Evolutionary conservation across 2,113 vertebrate genomes (phyloP).

Genomic region (Chionodraco myersi): DNA sequence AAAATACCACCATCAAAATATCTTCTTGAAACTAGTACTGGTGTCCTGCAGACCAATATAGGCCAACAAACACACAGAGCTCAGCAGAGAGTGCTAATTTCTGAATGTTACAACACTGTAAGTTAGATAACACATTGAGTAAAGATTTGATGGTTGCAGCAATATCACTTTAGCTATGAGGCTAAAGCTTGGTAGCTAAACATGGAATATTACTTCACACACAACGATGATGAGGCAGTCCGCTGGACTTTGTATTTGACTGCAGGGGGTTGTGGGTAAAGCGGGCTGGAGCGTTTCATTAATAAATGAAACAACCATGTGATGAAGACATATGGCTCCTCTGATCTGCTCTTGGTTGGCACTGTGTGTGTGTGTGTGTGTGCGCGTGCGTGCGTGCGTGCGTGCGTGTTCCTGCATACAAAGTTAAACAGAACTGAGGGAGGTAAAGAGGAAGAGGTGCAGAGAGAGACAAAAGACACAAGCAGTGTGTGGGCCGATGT

Average conservation of each 20-base stretch:
- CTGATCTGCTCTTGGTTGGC: constrained; percentile 51
- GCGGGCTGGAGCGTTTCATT: constrained; percentile 32
- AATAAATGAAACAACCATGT: constrained; percentile 67
- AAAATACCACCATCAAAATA: too few species aligned
- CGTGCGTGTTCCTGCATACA: constrained; percentile 3
- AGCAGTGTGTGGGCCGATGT: constrained; percentile 45
- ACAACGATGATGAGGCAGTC: background rate
- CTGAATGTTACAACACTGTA: too few species aligned
- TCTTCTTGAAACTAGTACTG: too few species aligned
- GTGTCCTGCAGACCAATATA: too few species aligned
- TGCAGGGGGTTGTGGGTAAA: constrained; percentile 49
- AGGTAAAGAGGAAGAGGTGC: background rate
- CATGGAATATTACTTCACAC: background rate
- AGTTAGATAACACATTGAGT: too few species aligned
- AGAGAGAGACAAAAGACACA: constrained; percentile 2
- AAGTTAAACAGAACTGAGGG: constrained; percentile 11
- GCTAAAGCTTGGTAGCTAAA: background rate
- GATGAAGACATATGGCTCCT: constrained; percentile 59
- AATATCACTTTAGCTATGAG: background rate
- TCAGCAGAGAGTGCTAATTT: too few species aligned
- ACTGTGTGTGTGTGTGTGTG: constrained; percentile 9
- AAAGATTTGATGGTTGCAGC: background rate
- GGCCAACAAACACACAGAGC: too few species aligned
- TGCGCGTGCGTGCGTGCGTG: background rate
- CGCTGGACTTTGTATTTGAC: constrained; percentile 26